phyloP scores from a whole-genome alignment of 2,113 vertebrate species.

The Cephalopterus ornatus region DNA sequence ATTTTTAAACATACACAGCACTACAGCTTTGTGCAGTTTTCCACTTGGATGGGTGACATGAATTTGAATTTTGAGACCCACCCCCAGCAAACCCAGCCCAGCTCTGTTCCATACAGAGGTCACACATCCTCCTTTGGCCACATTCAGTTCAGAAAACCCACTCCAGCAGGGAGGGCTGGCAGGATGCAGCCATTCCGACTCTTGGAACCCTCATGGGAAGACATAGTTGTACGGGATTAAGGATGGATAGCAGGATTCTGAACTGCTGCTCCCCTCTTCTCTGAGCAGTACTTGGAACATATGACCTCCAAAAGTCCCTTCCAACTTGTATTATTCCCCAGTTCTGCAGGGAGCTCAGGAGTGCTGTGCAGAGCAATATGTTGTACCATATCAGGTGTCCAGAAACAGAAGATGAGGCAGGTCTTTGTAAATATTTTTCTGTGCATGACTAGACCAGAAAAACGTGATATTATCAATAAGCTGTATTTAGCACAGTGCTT shows the following conservation, averaged over 20 bases:
- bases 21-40: neutral
- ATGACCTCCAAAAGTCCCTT: neutral
- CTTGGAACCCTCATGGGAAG: neutral
- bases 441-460: neutral
- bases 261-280: neutral
- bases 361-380: neutral
- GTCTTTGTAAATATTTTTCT: neutral
- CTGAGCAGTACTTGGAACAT: neutral
- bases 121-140: neutral
- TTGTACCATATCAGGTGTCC: neutral
- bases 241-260: neutral
- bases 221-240: neutral
- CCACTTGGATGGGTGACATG: neutral
- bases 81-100: neutral
- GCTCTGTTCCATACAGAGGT: neutral
- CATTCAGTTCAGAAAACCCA: neutral
- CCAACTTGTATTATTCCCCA: neutral
- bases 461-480: neutral
- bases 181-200: neutral
- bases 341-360: neutral
- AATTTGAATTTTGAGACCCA: neutral
- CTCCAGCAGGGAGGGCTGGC: neutral
- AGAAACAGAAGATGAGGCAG: neutral
- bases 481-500: neutral
- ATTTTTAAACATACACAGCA: neutral